phyloP scores from a whole-genome alignment of 2,888 invertebrate species.

The Aricia artaxerxes region DNA sequence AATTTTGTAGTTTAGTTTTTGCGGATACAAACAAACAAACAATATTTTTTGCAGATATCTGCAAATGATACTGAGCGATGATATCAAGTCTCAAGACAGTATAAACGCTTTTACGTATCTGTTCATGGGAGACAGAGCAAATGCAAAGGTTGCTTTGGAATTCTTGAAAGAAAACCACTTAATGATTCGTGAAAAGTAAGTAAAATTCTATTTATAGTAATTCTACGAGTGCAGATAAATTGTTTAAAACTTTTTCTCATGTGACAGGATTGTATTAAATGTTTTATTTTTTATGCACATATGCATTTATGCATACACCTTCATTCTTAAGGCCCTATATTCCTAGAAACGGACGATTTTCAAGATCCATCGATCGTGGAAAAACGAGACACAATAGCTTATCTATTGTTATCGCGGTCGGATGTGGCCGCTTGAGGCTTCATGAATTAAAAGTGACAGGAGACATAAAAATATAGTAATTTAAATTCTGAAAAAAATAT shows the following conservation, averaged over 20 bases:
- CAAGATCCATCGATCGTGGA: too few relatives aligned
- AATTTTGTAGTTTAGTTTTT: too few relatives aligned
- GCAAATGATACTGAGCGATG: conserved; percentile 56
- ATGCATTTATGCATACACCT: not conserved
- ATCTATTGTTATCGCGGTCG: too few relatives aligned
- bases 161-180: conserved; percentile 56
- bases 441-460: too few relatives aligned
- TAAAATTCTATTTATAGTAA: conserved; percentile 28
- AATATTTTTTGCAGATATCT: conserved; percentile 52
- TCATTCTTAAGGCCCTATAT: too few relatives aligned
- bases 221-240: not conserved
- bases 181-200: conserved; percentile 60
- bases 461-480: too few relatives aligned
- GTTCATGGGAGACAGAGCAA: conserved; percentile 61
- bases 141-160: conserved; percentile 56
- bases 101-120: conserved; percentile 67
- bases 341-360: too few relatives aligned
- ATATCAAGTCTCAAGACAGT: conserved; percentile 67
- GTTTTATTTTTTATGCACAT: not conserved
- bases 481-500: too few relatives aligned
- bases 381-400: too few relatives aligned
- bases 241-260: not conserved
- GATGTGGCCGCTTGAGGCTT: too few relatives aligned
- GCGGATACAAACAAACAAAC: too few relatives aligned
- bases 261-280: not conserved